These are phyloP conservation scores for Schizopygopsis malacanthus DNA, from an alignment of 2,797 vertebrate genomes.

Conservation along the genomic window DNA sequence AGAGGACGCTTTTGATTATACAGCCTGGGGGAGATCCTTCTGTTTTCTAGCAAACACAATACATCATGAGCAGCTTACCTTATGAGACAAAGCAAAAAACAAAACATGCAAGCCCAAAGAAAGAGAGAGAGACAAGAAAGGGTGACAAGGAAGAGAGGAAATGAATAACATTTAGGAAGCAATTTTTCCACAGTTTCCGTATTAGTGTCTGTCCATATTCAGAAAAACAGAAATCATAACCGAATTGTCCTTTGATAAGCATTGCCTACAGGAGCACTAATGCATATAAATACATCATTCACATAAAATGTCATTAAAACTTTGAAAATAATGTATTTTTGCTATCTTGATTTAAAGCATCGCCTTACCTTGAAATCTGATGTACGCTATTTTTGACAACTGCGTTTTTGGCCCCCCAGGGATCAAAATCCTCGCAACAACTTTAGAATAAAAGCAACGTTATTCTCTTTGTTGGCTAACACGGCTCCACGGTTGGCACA, in stretches of 20 bases:
- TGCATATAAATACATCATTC: slow-evolving; percentile 43
- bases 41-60: slow-evolving; percentile 46
- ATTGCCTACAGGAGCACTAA: slow-evolving; percentile 32
- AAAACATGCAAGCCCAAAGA: slow-evolving; percentile 52
- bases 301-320: slow-evolving; percentile 36
- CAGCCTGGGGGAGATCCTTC: slow-evolving; percentile 43
- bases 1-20: slow-evolving; percentile 41
- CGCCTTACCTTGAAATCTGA: slow-evolving; percentile 78
- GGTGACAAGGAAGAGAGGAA: slow-evolving; percentile 30
- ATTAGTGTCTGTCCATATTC: slow-evolving; percentile 37
- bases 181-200: slow-evolving; percentile 62
- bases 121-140: slow-evolving; percentile 37
- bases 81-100: slow-evolving; percentile 49
- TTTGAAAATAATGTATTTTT: neutral
- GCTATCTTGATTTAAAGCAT: slow-evolving; percentile 25
- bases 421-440: slow-evolving; percentile 74
- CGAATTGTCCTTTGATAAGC: slow-evolving; percentile 15
- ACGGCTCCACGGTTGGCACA: neutral
- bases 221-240: slow-evolving; percentile 32
- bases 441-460: slow-evolving; percentile 69
- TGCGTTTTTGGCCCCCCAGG: slow-evolving; percentile 76
- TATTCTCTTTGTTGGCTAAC: slow-evolving; percentile 24
- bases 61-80: slow-evolving; percentile 59
- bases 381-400: slow-evolving; percentile 75
- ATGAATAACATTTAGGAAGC: slow-evolving; percentile 42